Evolutionary conservation across 2,888 invertebrate genomes (phyloP).

Genomic region (Cyrtodaria siliqua): DNA sequence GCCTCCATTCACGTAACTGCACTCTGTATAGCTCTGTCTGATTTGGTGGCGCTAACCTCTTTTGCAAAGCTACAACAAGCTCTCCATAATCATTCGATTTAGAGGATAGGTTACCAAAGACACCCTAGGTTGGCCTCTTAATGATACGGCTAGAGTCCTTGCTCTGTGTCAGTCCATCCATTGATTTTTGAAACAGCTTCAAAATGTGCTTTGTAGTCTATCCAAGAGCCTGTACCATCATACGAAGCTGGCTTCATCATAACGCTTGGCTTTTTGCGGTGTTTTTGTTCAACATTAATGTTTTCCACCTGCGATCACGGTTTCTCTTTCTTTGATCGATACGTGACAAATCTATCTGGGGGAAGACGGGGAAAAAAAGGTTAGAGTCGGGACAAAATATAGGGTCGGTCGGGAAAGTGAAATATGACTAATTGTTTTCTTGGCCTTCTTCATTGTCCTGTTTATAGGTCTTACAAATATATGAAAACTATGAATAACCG

Average conservation of each 20-base stretch:
- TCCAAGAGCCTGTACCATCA: slow-evolving; percentile 36
- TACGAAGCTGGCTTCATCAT: slow-evolving; percentile 28
- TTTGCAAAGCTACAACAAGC: slow-evolving; percentile 10
- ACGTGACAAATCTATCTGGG: too few species aligned
- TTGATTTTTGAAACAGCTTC: slow-evolving; percentile 35
- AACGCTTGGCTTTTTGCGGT: neutral
- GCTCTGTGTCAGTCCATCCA: slow-evolving; percentile 19
- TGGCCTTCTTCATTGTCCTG: too few species aligned
- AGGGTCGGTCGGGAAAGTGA: too few species aligned
- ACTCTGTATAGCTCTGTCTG: slow-evolving; percentile 30
- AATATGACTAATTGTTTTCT: too few species aligned
- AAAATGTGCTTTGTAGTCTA: slow-evolving; percentile 40
- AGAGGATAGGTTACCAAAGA: slow-evolving; percentile 19
- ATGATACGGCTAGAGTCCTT: slow-evolving; percentile 32
- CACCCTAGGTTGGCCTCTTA: slow-evolving; percentile 31
- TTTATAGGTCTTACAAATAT: too few species aligned
- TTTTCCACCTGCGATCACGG: too few species aligned
- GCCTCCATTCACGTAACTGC: too few species aligned
- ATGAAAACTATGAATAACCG: too few species aligned
- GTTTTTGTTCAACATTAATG: too few species aligned
- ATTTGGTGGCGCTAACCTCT: slow-evolving; percentile 36
- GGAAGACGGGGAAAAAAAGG: too few species aligned
- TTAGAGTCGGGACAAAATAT: too few species aligned
- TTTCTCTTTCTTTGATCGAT: too few species aligned
- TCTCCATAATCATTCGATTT: neutral